Evolutionary conservation across 2,113 vertebrate species (phyloP), one percentile per base, ranked within the genome.

Genomic region (Pelmatolapia mariae): DNA sequence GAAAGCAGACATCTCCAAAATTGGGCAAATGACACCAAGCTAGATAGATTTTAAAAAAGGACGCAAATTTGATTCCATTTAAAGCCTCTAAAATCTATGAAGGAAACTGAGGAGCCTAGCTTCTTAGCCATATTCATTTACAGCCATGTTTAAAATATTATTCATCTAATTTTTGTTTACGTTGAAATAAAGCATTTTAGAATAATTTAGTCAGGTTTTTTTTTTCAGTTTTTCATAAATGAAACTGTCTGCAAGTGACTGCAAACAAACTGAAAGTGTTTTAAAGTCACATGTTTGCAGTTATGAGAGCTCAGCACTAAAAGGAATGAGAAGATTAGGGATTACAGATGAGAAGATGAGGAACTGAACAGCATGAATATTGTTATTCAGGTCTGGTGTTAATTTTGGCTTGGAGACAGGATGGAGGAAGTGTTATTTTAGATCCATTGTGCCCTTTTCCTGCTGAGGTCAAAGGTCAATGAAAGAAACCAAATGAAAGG

Each of bases 391-490:
- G 33, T 57, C 87, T 56, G 81, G 12, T 61, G 92, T 89, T 92
- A 89, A 90, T 87, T 94, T 87, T 83, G 90, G 90, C 86, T 80
- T 53, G 18, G 43, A 79, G 26, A 82, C 85, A 76, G 91, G 92
- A 90, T 40, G 57, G 68, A 92, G 92, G 92, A 93, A 94, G 89
- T 76, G 84, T 82, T 93, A 81, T 92, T 94, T 95, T 87, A 81
- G 88, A 89, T 54, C 89, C 87, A 93, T 95, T 95, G 92, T 95
- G 87, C 31, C 91, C 56, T 19, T 61, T 89, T 93, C 93, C 92
- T 88, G 89, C 85, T 40, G 16, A 57, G 90, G 89, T 91, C 86
- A 83, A 61, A 87, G 93, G 89, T 89, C 87, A 85, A 36, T 29
- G 33, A 50, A 88, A 63, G 84, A 81, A 93, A 84, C 80, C 57